Evolutionary conservation across 2,113 vertebrate genomes (phyloP), one percentile per base, ranked within the genome.

Genomic region (Tautogolabrus adspersus): DNA sequence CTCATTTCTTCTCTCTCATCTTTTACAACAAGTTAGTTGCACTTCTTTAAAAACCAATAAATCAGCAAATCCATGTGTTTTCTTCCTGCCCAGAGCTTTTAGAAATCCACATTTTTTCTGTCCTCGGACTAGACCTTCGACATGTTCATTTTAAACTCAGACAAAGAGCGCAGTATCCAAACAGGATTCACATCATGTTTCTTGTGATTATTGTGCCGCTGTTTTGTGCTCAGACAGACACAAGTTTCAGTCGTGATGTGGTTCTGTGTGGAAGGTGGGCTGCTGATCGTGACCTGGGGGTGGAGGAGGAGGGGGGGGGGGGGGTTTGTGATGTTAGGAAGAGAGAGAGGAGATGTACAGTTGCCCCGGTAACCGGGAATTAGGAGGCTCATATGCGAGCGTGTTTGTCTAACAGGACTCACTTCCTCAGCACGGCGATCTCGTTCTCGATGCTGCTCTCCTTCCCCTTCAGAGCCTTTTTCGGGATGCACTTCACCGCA

Each of bases 401-500:
- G 62, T 60, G 70, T 61, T 22, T 10, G 63, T 72, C 65, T 44
- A 57, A 42, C 51, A 16, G 57, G 22, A 66, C 97, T 97, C 90
- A 99, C 97, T 93, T 98, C 81, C 96, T 96, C 77, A 99, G 94
- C 22, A 99, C 97, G 0, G 97, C 96, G 1, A 99, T 99, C 93
- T 99, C 97, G 40, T 98, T 98, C 88, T 99, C 97, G 58, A 99
- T 98, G 94, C 97, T 98, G 96, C 96, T 99, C 83, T 99, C 97
- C 72, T 99, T 99, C 77, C 97, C 97, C 86, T 99, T 98, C 89
- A 98, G 95, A 1, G 97, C 97, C 89, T 98, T 99, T 95, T 99
- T 99, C 5, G 97, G 97, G 83, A 98, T 98, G 88, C 97, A 99
- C 89, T 99, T 99, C 73, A 99, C 96, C 0, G 97, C 97, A 71